Conservation (phyloP, 2,888 invertebrate genomes). For the Drosophila lacicola region DNA sequence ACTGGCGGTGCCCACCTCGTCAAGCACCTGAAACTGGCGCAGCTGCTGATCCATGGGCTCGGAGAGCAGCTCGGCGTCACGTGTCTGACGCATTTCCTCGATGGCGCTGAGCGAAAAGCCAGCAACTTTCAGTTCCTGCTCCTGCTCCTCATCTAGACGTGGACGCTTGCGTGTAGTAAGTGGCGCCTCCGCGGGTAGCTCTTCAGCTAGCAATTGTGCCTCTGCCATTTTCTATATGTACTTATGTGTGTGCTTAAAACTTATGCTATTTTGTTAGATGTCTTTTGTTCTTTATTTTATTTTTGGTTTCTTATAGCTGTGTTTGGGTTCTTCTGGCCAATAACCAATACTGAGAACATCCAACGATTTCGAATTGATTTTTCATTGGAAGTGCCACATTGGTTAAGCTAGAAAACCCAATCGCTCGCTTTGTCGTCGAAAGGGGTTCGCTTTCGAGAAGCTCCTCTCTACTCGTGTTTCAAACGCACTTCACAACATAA, state of each 20-base stretch:
- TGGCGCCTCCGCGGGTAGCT: background rate
- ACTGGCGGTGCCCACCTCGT: slow-evolving; percentile 87
- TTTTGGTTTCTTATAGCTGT: slow-evolving; percentile 62
- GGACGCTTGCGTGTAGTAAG: slow-evolving; percentile 39
- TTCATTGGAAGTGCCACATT: slow-evolving; percentile 85
- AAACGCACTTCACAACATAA: slow-evolving; percentile 55
- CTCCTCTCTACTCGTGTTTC: slow-evolving; percentile 17
- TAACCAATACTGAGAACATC: slow-evolving; percentile 85
- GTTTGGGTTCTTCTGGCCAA: slow-evolving; percentile 82
- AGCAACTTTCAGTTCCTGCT: slow-evolving; percentile 77
- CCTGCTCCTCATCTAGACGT: slow-evolving; percentile 56
- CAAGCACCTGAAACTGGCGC: slow-evolving; percentile 88
- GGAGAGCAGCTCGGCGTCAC: slow-evolving; percentile 74
- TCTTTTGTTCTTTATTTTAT: background rate
- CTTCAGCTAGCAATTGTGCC: background rate
- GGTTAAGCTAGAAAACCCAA: slow-evolving; percentile 84
- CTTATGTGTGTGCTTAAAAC: slow-evolving; percentile 27
- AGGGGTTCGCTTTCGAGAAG: background rate
- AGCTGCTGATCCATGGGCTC: slow-evolving; percentile 84
- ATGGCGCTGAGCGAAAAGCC: slow-evolving; percentile 84
- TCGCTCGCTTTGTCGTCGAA: slow-evolving; percentile 12
- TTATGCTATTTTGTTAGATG: slow-evolving; percentile 23
- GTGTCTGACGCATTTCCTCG: slow-evolving; percentile 80
- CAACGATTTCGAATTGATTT: slow-evolving; percentile 83
- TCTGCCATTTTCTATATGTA: slow-evolving; percentile 39